phyloP scores from a whole-genome alignment of 2,113 vertebrate species.

The Chloebia gouldiae region DNA sequence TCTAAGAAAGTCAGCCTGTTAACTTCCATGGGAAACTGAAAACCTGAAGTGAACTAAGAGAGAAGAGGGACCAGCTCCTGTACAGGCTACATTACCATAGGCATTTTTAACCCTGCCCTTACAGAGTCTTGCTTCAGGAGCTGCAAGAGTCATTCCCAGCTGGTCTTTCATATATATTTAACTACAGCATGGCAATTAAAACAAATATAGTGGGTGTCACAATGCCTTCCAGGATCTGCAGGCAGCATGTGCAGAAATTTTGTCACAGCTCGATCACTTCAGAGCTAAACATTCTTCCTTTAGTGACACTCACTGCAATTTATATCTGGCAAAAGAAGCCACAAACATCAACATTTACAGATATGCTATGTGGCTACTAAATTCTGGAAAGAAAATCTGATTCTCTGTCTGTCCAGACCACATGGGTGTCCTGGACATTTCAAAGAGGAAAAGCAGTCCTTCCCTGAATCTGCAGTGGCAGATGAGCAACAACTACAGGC shows the following conservation, averaged over 20 bases:
- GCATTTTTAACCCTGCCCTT: not conserved
- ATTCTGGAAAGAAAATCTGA: not conserved
- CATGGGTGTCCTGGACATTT: not conserved
- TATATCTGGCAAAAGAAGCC: not conserved
- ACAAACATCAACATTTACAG: not conserved
- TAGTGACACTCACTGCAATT: not conserved
- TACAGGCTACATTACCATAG: not conserved
- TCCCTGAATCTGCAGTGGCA: not conserved
- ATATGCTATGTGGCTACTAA: not conserved
- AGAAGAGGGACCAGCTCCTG: not conserved
- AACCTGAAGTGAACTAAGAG: not conserved
- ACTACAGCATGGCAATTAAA: not conserved
- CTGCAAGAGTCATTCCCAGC: not conserved
- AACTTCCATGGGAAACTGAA: not conserved
- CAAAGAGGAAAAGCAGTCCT: not conserved
- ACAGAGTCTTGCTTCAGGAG: not conserved
- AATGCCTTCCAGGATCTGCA: not conserved
- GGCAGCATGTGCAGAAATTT: not conserved
- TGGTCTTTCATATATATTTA: not conserved
- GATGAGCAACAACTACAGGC: not conserved
- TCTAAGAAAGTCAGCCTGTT: not conserved
- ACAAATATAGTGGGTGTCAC: not conserved
- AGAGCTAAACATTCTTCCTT: not conserved
- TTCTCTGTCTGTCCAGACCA: not conserved
- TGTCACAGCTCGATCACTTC: not conserved